Base-by-base conservation (phyloP, 2,797 vertebrate genomes). In the Sebastes kiyomatsui region DNA sequence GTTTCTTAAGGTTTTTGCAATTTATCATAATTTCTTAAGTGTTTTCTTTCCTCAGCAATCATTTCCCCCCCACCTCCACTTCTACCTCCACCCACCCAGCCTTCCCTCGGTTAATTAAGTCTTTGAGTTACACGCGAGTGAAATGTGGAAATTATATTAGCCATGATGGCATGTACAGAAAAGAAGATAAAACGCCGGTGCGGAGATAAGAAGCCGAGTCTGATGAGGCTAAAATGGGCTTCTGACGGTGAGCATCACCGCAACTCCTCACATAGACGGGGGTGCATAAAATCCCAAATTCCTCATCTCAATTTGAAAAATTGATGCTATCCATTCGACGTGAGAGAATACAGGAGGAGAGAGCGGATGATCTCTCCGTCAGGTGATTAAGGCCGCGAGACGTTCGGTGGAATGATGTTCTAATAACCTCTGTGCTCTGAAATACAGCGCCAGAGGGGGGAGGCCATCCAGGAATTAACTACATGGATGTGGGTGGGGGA, bases 61-160 rank as follows among this genome's bases (percentile, higher is more conserved):
- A 74, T 60, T 79, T 66, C 32, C 67, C 67, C 28, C 5, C 38
- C 33, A n/a, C 49, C 27, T 58, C 30, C 28, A 23, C 72, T 7
- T 49, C 38, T 22, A 23, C 49, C 27, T 62, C 30, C 28, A 23
- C 69, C 18, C 66, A 25, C 9, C 49, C 66, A 27, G 6, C 33
- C 46, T 59, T 27, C 59, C 60, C 13, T n/a, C 35, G 54, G 58
- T 80, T 88, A 86, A 89, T 80, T 84, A 73, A 84, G 74, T 76
- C 78, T 84, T 85, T 84, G 69, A 88, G 88, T 90, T 77, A 75
- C 71, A 67, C 61, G 71, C 7, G 3, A 72, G 38, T 20, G 35
- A 84, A 81, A 72, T 59, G 80, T 54, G 27, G 33, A 86, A 82
- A 86, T 77, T 25, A 87, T 65, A 84, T 84, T 84, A 85, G 56